Evolutionary conservation across 2,113 vertebrate species (phyloP).

Genomic region (Datnioides undecimradiatus): DNA sequence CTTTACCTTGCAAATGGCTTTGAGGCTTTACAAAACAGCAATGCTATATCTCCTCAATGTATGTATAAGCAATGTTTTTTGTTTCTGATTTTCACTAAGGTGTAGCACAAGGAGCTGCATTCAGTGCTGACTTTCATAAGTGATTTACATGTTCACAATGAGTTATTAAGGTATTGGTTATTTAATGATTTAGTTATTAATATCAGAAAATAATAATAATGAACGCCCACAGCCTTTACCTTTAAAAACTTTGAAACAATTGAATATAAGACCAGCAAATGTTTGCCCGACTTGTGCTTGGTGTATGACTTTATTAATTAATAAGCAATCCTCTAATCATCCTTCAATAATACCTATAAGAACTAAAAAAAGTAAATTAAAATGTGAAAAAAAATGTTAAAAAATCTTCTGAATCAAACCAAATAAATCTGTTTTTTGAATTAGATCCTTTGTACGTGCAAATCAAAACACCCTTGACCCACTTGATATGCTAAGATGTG

Average conservation of each 20-base stretch:
- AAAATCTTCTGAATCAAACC: neutral
- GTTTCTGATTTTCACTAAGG: slow-evolving; percentile 2
- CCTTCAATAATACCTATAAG: neutral
- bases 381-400: neutral
- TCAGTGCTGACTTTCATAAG: neutral
- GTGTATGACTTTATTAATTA: neutral
- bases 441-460: neutral
- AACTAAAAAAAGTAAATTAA: neutral
- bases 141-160: neutral
- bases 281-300: neutral
- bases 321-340: neutral
- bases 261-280: no score
- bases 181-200: neutral
- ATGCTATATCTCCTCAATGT: neutral
- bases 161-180: slow-evolving; percentile 7
- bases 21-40: slow-evolving; percentile 8
- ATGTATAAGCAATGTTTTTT: neutral
- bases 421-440: neutral
- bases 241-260: no score
- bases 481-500: neutral
- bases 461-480: neutral
- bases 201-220: neutral
- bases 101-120: slow-evolving; percentile 1
- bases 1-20: slow-evolving; percentile 11
- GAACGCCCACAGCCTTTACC: neutral